Evolutionary conservation across 2,797 vertebrate genomes (phyloP).

Genomic region (Staurois parvus): DNA sequence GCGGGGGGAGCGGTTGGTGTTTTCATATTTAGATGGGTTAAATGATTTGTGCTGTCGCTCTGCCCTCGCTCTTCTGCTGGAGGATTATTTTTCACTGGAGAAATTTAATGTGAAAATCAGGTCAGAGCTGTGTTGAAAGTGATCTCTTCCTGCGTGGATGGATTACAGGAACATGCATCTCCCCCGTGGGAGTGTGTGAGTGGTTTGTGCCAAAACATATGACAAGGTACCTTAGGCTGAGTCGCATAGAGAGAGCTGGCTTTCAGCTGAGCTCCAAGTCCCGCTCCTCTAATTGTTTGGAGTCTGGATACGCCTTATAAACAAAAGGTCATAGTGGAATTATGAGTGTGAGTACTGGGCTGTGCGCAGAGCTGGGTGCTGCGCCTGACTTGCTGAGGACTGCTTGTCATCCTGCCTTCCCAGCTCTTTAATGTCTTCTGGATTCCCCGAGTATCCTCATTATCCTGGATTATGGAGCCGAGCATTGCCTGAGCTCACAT

Average conservation of each 20-base stretch:
- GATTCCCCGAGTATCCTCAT: neutral
- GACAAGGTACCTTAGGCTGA: constrained; percentile 84
- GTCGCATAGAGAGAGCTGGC: constrained; percentile 73
- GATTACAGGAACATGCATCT: constrained; percentile 42
- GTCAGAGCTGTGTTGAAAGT: constrained; percentile 63
- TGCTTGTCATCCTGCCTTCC: constrained; percentile 49
- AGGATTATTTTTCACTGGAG: constrained; percentile 37
- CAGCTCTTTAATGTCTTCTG: neutral
- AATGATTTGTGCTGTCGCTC: neutral
- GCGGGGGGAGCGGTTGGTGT: neutral
- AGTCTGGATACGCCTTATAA: constrained; percentile 61
- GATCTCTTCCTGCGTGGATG: constrained; percentile 52
- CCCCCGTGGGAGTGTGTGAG: constrained; percentile 74
- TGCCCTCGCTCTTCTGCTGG: constrained; percentile 1
- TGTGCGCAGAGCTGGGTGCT: neutral
- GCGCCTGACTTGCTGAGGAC: constrained; percentile 67
- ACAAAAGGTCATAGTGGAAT: constrained; percentile 58
- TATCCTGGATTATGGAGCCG: constrained; percentile 19
- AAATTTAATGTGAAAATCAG: constrained; percentile 49
- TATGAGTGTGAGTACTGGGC: constrained; percentile 60
- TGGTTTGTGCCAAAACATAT: constrained; percentile 89
- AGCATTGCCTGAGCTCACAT: constrained; percentile 5
- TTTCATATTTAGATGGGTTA: neutral
- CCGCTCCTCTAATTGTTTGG: constrained; percentile 65
- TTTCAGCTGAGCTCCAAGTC: constrained; percentile 64